Evolutionary conservation across 2,797 vertebrate species (phyloP).

Genomic region (Artibeus lituratus): DNA sequence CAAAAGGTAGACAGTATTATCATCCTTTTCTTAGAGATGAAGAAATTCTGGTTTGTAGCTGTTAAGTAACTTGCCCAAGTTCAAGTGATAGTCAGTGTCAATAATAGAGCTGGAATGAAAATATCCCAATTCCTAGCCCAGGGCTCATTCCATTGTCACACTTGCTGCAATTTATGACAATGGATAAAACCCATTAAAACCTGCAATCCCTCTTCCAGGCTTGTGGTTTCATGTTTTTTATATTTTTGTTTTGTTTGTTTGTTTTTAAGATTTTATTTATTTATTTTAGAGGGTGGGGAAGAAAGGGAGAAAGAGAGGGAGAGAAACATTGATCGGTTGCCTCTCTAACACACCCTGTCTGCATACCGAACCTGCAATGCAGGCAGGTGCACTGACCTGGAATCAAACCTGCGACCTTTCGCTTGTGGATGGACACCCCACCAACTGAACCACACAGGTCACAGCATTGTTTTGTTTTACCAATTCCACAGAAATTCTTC

Average conservation of each 20-base stretch:
- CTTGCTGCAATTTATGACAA: background rate
- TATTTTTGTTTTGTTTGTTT: background rate
- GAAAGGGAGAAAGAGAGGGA: background rate
- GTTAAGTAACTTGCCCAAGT: background rate
- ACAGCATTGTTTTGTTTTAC: background rate
- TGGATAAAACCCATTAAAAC: background rate
- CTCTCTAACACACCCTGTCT: background rate
- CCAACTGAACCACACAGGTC: background rate
- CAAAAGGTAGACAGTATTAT: background rate
- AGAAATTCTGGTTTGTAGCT: background rate
- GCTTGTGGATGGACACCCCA: background rate
- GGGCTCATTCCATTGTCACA: background rate
- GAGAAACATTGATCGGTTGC: background rate
- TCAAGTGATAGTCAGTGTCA: background rate
- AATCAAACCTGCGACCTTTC: background rate
- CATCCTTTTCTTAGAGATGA: background rate
- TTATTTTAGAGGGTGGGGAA: background rate
- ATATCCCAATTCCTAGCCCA: background rate
- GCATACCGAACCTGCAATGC: background rate
- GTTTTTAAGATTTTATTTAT: background rate
- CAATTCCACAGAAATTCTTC: background rate
- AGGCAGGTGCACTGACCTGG: background rate
- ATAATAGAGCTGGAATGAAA: background rate
- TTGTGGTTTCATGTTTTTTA: background rate
- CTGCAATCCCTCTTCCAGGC: background rate